Evolutionary conservation across 64 coral and sea anemone species (phyloP).

Genomic region (Dendronephthya gigantea): DNA sequence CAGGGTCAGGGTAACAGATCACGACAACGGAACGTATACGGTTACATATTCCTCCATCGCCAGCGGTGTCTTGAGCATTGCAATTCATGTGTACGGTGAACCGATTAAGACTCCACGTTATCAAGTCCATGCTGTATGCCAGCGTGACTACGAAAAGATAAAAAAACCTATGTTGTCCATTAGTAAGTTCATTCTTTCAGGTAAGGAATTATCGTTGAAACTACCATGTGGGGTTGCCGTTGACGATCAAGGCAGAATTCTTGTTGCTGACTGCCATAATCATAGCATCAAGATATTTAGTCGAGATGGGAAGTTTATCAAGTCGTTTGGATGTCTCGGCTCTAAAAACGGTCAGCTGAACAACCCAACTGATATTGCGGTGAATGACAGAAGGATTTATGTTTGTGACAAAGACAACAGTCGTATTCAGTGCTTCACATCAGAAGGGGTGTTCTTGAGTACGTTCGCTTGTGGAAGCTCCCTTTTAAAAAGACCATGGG

Average conservation of each 20-base stretch:
- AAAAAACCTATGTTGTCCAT: conserved; percentile 45
- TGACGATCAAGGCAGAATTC: conserved; percentile 51
- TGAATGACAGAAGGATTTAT: conserved; percentile 59
- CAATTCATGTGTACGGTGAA: conserved; percentile 49
- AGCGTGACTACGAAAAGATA: conserved; percentile 53
- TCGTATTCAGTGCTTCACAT: conserved; percentile 79
- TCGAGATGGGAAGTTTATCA: conserved; percentile 46
- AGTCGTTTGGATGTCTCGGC: conserved; percentile 66
- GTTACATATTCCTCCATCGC: conserved; percentile 50
- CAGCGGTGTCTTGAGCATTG: conserved; percentile 48
- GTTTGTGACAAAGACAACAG: conserved; percentile 97
- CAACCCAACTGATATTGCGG: conserved; percentile 67
- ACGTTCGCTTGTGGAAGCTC: conserved; percentile 62
- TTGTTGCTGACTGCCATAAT: conserved; percentile 86
- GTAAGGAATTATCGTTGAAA: conserved; percentile 50
- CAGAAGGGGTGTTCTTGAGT: conserved; percentile 57
- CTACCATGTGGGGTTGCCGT: conserved; percentile 84
- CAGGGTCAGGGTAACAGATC: conserved; percentile 35
- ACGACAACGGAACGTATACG: conserved; percentile 53
- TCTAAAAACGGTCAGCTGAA: conserved; percentile 81
- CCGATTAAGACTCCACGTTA: conserved; percentile 63
- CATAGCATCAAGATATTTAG: conserved; percentile 76
- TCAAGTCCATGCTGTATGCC: conserved; percentile 46
- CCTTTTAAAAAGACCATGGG: conserved; percentile 83
- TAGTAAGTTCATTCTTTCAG: conserved; percentile 30